Conservation (phyloP, 2,797 vertebrate species). For the Arctocebus calabarensis region DNA sequence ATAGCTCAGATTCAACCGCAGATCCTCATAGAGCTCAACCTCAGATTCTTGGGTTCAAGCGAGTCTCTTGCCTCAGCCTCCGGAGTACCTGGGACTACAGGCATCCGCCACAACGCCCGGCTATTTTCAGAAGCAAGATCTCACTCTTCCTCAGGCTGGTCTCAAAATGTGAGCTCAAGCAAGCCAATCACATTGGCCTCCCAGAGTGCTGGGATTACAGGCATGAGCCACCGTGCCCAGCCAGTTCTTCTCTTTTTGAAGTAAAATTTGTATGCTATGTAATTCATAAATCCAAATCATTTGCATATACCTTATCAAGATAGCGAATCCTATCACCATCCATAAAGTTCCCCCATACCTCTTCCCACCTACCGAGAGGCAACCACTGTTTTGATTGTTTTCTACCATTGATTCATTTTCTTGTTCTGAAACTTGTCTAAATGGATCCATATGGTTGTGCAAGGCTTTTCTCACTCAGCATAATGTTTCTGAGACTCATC, state of each 20-base stretch:
- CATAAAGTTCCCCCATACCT: not conserved
- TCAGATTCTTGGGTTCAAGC: too few relatives aligned
- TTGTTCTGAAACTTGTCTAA: not conserved
- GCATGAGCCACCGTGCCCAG: too few relatives aligned
- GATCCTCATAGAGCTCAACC: too few relatives aligned
- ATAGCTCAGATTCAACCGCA: too few relatives aligned
- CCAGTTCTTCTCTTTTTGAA: conserved; percentile 40
- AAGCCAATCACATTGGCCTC: too few relatives aligned
- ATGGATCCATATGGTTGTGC: not conserved
- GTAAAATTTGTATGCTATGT: not conserved
- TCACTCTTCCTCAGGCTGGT: too few relatives aligned
- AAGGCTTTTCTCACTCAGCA: conserved; percentile 26
- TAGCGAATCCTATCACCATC: not conserved
- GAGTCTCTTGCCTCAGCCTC: too few relatives aligned
- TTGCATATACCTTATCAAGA: not conserved
- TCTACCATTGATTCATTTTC: not conserved
- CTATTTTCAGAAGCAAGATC: too few relatives aligned
- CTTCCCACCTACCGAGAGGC: not conserved
- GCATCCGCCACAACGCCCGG: too few relatives aligned
- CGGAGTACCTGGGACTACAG: too few relatives aligned
- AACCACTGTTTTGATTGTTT: not conserved
- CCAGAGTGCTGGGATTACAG: too few relatives aligned
- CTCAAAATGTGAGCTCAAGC: too few relatives aligned
- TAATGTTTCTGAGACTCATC: conserved; percentile 9
- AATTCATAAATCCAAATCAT: not conserved